phyloP scores from a whole-genome alignment of 2,888 invertebrate genomes.

The Eucriotettix oculatus region DNA sequence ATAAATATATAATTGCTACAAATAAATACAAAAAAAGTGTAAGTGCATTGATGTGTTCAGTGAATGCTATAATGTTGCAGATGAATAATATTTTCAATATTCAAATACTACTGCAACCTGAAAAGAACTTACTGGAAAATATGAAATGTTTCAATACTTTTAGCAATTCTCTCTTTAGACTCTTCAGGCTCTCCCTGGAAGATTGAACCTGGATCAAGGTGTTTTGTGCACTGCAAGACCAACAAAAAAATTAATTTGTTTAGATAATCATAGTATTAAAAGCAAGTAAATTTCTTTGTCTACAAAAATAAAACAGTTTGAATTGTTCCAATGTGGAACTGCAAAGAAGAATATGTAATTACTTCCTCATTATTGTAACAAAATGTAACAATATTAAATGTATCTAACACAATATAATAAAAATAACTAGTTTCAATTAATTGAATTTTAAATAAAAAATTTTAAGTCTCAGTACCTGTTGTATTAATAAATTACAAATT shows the following conservation, averaged over 20 bases:
- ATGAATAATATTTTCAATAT: not conserved
- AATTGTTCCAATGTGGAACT: too few relatives aligned
- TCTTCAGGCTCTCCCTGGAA: not conserved
- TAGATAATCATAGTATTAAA: too few relatives aligned
- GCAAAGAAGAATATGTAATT: too few relatives aligned
- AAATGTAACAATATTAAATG: too few relatives aligned
- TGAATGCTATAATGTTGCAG: not conserved
- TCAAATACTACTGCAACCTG: slow-evolving; percentile 34
- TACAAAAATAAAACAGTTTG: too few relatives aligned
- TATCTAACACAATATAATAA: too few relatives aligned
- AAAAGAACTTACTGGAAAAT: slow-evolving; percentile 20
- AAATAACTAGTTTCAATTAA: too few relatives aligned
- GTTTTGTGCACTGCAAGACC: not conserved
- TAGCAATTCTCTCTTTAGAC: not conserved
- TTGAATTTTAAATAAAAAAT: slow-evolving; percentile 16
- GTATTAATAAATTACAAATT: not conserved
- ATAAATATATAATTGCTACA: not conserved
- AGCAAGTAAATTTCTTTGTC: too few relatives aligned
- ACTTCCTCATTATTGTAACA: too few relatives aligned
- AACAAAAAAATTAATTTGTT: too few relatives aligned
- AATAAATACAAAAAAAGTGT: too few relatives aligned
- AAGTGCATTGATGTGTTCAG: not conserved
- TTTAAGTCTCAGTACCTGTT: not conserved
- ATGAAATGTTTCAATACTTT: not conserved
- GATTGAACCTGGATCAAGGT: not conserved